Conservation (phyloP, 2,888 invertebrate species). For the Salticus scenicus region DNA sequence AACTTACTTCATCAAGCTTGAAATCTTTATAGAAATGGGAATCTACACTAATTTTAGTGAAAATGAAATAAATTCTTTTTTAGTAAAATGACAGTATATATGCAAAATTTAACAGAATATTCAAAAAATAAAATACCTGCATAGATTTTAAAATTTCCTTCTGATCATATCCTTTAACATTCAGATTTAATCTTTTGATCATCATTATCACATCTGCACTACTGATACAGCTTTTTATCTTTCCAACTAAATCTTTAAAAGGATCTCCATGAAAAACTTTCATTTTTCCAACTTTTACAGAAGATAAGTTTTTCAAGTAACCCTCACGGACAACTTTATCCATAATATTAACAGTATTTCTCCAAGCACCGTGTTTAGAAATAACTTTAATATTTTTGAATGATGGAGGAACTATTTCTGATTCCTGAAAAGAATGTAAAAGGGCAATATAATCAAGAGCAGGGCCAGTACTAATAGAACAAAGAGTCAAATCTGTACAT, state of each 20-base stretch:
- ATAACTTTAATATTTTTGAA: constrained; percentile 20
- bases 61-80: no score
- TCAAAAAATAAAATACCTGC: background rate
- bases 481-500: background rate
- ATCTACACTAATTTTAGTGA: no score
- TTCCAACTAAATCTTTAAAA: background rate
- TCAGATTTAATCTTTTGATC: background rate
- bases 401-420: background rate
- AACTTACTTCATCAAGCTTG: no score
- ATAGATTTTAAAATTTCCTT: background rate
- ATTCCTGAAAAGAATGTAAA: background rate
- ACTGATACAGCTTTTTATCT: background rate
- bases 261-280: constrained; percentile 17
- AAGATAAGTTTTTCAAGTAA: background rate
- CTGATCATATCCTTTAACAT: background rate
- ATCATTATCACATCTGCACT: constrained; percentile 13
- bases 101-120: no score
- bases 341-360: constrained; percentile 36
- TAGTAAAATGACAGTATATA: no score
- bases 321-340: background rate
- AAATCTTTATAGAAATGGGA: no score
- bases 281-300: background rate
- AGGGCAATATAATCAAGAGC: constrained; percentile 42
- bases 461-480: constrained; percentile 37
- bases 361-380: constrained; percentile 31